Percentiles rank a stretch among this genome's conserved stretches.
Conservation (phyloP, 2,797 vertebrate species). For the Siniperca obscura region DNA sequence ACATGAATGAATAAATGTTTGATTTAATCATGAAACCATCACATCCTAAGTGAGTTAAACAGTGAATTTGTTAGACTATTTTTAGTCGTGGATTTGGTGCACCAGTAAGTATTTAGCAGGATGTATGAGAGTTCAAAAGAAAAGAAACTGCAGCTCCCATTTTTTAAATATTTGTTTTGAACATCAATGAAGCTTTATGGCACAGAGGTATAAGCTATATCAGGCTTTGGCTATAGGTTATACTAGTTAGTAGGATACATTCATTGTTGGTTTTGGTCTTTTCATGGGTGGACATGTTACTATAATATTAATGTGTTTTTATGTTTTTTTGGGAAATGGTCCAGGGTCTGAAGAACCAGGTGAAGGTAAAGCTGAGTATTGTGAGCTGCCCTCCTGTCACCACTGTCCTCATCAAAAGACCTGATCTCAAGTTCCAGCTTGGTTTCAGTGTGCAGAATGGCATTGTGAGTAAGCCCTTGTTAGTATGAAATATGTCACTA, state of each 20-base stretch:
- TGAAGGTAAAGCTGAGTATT: slow-evolving; percentile 95
- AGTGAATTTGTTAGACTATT: background rate
- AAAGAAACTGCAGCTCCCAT: background rate
- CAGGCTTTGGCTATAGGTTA: background rate
- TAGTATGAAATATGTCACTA: background rate
- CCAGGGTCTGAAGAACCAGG: slow-evolving; percentile 95
- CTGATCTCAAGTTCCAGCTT: slow-evolving; percentile 97
- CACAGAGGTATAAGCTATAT: background rate
- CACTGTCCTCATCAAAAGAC: slow-evolving; percentile 97
- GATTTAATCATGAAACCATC: background rate
- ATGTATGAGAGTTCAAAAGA: background rate
- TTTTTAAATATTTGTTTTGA: background rate
- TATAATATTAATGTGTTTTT: background rate
- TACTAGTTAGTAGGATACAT: background rate
- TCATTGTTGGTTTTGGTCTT: background rate
- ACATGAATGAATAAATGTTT: background rate
- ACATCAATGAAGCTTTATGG: background rate
- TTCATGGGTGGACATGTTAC: too few species aligned
- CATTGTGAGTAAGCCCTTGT: slow-evolving; percentile 80
- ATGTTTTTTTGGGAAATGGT: slow-evolving; percentile 18
- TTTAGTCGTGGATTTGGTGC: background rate
- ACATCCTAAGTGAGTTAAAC: slow-evolving; percentile 1
- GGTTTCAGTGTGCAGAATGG: slow-evolving; percentile 94
- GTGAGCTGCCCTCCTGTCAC: slow-evolving; percentile 98
- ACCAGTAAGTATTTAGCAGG: background rate